A percentile compares a stretch with the other conserved stretches of the same genome.
Evolutionary conservation across 2,113 vertebrate species (phyloP).

Genomic region (Hymenochirus boettgeri): DNA sequence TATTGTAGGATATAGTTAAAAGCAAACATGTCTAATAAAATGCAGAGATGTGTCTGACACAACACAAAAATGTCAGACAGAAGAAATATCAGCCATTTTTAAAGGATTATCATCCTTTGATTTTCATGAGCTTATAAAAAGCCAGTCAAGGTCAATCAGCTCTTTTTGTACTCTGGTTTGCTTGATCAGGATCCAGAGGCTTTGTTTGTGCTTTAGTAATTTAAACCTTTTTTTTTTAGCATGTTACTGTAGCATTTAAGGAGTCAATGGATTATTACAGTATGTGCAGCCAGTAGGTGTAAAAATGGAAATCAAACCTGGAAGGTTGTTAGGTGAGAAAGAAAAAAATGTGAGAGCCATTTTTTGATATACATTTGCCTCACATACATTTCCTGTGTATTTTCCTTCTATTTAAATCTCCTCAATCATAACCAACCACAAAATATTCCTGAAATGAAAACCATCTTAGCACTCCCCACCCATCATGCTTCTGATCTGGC

Average conservation of each 20-base stretch:
- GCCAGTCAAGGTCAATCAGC: background rate
- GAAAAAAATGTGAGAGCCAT: too few species aligned
- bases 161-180: conserved; percentile 1
- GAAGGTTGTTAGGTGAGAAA: background rate
- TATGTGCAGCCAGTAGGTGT: background rate
- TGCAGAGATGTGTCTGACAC: conserved; percentile 2
- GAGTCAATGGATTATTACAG: background rate
- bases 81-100: background rate
- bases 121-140: conserved; percentile 1
- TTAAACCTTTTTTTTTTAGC: background rate
- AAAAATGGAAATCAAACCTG: background rate
- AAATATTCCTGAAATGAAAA: too few species aligned
- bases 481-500: too few species aligned
- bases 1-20: background rate
- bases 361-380: too few species aligned
- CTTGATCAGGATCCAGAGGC: background rate
- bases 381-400: too few species aligned
- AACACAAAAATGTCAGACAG: background rate
- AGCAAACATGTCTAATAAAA: too few species aligned
- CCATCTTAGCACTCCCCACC: too few species aligned
- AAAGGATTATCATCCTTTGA: background rate
- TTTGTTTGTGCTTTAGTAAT: background rate
- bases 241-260: too few species aligned
- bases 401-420: too few species aligned
- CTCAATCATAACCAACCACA: too few species aligned